Conservation (phyloP, 1,140 invertebrate genomes). For the Listronotus oregonensis region DNA sequence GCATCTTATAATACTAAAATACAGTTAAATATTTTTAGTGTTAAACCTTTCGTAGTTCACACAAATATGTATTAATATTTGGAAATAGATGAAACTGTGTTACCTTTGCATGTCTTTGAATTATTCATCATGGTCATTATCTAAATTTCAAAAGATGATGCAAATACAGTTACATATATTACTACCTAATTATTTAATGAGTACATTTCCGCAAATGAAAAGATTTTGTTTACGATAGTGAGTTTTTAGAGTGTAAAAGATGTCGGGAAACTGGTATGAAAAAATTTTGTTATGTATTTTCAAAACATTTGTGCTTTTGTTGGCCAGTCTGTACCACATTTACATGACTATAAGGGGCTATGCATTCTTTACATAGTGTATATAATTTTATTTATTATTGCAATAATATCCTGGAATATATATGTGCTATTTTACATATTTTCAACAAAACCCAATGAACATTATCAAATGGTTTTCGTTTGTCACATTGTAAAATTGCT, state of each 20-base stretch:
- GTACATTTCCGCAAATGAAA: no score
- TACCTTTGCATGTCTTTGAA: neutral
- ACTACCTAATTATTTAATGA: no score
- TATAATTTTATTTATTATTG: slow-evolving; percentile 2
- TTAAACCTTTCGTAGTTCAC: no score
- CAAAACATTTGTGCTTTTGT: slow-evolving; percentile 2
- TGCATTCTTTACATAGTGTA: slow-evolving; percentile 20
- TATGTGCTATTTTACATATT: neutral
- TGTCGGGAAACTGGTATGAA: neutral
- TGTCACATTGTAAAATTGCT: neutral
- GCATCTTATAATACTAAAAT: neutral
- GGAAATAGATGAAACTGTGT: neutral
- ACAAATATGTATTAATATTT: no score
- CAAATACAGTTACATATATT: no score
- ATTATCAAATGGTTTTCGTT: neutral
- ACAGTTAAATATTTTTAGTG: no score
- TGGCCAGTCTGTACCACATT: slow-evolving; percentile 18
- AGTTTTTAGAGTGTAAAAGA: no score
- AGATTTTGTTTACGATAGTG: no score
- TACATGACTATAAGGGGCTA: slow-evolving; percentile 15
- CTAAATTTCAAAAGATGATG: no score
- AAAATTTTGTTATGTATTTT: neutral
- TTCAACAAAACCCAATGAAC: neutral
- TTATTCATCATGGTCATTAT: neutral
- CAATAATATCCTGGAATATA: neutral